A percentile compares a stretch with the other conserved stretches of the same genome.
These are phyloP conservation scores for Euwallacea fornicatus DNA, from an alignment of 1,140 invertebrate genomes.

Conservation along the genomic window DNA sequence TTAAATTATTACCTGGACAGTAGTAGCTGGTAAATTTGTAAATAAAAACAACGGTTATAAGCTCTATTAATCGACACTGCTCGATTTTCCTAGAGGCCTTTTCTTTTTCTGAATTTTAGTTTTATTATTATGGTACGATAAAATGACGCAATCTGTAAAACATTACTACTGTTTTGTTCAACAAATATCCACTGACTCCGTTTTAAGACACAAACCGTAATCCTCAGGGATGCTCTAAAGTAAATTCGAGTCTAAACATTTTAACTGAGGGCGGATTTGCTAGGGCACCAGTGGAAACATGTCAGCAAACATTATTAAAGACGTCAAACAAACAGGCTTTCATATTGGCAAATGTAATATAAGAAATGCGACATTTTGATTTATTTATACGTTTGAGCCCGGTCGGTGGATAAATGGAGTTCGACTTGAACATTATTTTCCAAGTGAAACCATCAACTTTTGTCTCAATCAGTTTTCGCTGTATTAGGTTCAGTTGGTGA, in stretches of 20 bases:
- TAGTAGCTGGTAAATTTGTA: too few species aligned
- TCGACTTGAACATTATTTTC: slow-evolving; percentile 35
- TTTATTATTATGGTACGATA: too few species aligned
- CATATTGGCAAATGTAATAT: slow-evolving; percentile 50
- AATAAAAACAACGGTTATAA: too few species aligned
- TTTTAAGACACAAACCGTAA: slow-evolving; percentile 28
- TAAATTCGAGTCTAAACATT: slow-evolving; percentile 52
- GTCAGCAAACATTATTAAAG: slow-evolving; percentile 51
- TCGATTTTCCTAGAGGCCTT: too few species aligned
- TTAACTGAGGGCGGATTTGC: slow-evolving; percentile 46
- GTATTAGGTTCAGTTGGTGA: not conserved
- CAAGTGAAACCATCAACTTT: slow-evolving; percentile 34
- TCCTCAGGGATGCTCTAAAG: slow-evolving; percentile 45
- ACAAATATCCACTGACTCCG: not conserved
- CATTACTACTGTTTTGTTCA: too few species aligned
- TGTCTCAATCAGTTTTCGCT: slow-evolving; percentile 15
- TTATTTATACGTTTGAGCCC: slow-evolving; percentile 45
- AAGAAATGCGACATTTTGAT: slow-evolving; percentile 49
- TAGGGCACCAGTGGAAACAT: slow-evolving; percentile 44
- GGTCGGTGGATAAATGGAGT: slow-evolving; percentile 28
- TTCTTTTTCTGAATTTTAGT: too few species aligned
- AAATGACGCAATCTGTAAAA: not conserved
- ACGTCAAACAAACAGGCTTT: slow-evolving; percentile 48
- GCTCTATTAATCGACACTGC: too few species aligned
- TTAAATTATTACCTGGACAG: too few species aligned